These are phyloP conservation scores for Caenorhabditis zanzibari DNA, from an alignment of 2,888 invertebrate species.

Conservation along the genomic window DNA sequence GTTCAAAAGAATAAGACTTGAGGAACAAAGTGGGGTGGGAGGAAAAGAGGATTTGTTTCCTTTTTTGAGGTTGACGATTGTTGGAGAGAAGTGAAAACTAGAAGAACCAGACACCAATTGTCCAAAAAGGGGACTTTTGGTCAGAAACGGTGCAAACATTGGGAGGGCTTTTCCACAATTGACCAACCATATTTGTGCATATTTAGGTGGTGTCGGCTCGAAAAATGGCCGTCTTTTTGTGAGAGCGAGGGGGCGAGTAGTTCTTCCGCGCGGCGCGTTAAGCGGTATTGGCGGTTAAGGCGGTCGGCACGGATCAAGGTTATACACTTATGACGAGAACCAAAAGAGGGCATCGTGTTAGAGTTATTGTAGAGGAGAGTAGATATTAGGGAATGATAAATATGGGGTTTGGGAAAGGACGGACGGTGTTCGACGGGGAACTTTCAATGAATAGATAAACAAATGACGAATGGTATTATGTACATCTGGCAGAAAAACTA, in stretches of 20 bases:
- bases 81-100: neutral
- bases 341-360: conserved; percentile 30
- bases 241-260: conserved; percentile 3
- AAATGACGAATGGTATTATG: conserved; percentile 16
- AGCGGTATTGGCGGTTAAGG: conserved; percentile 38
- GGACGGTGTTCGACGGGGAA: neutral
- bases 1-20: conserved; percentile 8
- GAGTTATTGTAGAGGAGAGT: conserved; percentile 1
- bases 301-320: conserved; percentile 64
- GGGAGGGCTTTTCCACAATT: conserved; percentile 52
- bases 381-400: conserved; percentile 31
- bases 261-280: conserved; percentile 25
- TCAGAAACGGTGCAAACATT: conserved; percentile 42
- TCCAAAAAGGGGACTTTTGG: conserved; percentile 19
- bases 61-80: conserved; percentile 20
- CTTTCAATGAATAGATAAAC: conserved; percentile 30
- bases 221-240: conserved; percentile 33
- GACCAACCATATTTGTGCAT: conserved; percentile 58
- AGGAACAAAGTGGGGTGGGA: neutral
- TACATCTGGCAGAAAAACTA: conserved; percentile 30
- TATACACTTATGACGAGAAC: conserved; percentile 27
- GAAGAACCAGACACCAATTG: conserved; percentile 33
- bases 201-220: conserved; percentile 46
- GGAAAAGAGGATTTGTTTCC: conserved; percentile 55
- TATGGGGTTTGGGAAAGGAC: neutral